phyloP scores from a whole-genome alignment of 2,888 invertebrate genomes.

The Neoascia interrupta region DNA sequence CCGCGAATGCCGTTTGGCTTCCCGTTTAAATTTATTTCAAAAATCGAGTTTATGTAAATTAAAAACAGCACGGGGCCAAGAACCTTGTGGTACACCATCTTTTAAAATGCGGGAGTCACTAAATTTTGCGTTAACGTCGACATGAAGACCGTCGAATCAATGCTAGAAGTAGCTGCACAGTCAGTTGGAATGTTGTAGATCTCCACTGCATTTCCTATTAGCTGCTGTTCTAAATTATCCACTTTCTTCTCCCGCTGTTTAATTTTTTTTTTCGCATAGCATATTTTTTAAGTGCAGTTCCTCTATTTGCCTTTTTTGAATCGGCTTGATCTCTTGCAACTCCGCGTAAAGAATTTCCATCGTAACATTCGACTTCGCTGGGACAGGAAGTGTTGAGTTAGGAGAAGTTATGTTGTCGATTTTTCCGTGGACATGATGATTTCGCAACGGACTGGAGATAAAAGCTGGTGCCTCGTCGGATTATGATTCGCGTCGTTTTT shows the following conservation, averaged over 20 bases:
- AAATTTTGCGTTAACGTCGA: too few species aligned
- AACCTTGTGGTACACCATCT: too few species aligned
- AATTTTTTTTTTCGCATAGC: not conserved
- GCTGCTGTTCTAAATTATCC: not conserved
- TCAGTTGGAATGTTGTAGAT: constrained; percentile 14
- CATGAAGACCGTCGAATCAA: constrained; percentile 10
- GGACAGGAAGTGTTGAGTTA: not conserved
- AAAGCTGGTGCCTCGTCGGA: constrained; percentile 12
- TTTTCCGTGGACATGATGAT: not conserved
- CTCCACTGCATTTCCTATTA: not conserved
- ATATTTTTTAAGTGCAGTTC: not conserved
- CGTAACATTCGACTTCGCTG: constrained; percentile 1
- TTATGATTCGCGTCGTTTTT: constrained; percentile 2
- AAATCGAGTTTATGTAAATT: too few species aligned
- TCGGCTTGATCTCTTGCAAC: constrained; percentile 1
- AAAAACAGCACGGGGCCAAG: too few species aligned
- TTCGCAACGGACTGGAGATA: not conserved
- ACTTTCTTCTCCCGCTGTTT: not conserved
- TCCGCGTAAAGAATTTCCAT: constrained; percentile 11
- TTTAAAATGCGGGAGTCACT: too few species aligned
- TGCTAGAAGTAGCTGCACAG: not conserved
- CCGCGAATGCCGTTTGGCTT: too few species aligned
- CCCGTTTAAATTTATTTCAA: too few species aligned
- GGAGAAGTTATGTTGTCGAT: not conserved
- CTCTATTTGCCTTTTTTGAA: constrained; percentile 6